A percentile compares a stretch with the other conserved stretches of the same genome.
These are phyloP conservation scores for Abrostola tripartita DNA, from an alignment of 2,888 invertebrate species.

Conservation along the genomic window DNA sequence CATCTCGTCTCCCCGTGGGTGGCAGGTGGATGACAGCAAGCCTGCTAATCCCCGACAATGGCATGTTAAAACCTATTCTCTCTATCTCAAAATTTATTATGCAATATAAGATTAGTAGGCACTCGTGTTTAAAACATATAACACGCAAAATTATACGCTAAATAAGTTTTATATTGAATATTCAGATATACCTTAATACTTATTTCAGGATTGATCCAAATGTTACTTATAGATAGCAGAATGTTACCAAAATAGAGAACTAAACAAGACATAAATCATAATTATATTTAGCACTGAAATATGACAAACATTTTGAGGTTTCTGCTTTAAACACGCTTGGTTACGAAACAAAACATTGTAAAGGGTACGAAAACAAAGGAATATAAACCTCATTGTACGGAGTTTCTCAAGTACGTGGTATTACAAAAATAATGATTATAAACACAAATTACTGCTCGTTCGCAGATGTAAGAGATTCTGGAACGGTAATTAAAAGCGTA, in stretches of 20 bases:
- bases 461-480: constrained; percentile 27
- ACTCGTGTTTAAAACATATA: no score
- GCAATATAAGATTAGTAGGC: no score
- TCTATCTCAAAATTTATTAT: no score
- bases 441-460: constrained; percentile 20
- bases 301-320: constrained; percentile 42
- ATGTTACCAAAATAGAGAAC: neutral
- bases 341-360: constrained; percentile 34
- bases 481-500: constrained; percentile 44
- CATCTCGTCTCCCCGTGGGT: neutral
- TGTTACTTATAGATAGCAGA: neutral
- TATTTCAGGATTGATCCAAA: neutral
- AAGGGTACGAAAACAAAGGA: constrained; percentile 41
- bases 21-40: neutral
- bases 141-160: no score
- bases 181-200: neutral
- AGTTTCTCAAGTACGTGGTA: constrained; percentile 22
- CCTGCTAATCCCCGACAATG: no score
- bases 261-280: constrained; percentile 13
- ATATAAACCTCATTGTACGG: constrained; percentile 38
- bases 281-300: constrained; percentile 33
- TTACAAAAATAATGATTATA: constrained; percentile 32
- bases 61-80: no score
- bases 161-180: constrained; percentile 9
- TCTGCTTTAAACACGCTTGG: constrained; percentile 33